Conservation (phyloP, 2,888 invertebrate genomes). For the Plagodis pulveraria region DNA sequence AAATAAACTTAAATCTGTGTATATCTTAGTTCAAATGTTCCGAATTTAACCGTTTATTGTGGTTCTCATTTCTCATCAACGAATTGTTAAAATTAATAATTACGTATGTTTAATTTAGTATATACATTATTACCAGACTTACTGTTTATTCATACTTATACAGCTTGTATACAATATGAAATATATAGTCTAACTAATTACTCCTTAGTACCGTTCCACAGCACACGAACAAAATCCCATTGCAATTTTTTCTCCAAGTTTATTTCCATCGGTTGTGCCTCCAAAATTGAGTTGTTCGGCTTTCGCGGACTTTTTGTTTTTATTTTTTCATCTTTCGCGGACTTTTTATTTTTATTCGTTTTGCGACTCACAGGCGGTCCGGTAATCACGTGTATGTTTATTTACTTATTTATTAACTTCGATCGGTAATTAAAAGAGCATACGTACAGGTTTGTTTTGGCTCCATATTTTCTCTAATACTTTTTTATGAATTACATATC, state of each 20-base stretch:
- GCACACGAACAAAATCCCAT: constrained; percentile 63
- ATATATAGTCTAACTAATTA: background rate
- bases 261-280: constrained; percentile 75
- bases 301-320: constrained; percentile 58
- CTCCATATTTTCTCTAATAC: constrained; percentile 8
- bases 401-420: constrained; percentile 66
- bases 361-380: constrained; percentile 75
- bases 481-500: too few species aligned
- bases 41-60: too few species aligned
- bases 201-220: constrained; percentile 25
- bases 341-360: constrained; percentile 53
- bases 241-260: constrained; percentile 65
- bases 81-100: too few species aligned
- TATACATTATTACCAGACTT: too few species aligned
- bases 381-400: constrained; percentile 77
- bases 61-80: too few species aligned
- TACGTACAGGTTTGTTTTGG: constrained; percentile 17
- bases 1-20: too few species aligned
- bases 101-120: too few species aligned
- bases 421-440: constrained; percentile 34
- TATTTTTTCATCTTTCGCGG: constrained; percentile 45
- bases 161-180: too few species aligned
- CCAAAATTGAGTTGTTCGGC: constrained; percentile 83
- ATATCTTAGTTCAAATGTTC: too few species aligned
- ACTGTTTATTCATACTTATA: too few species aligned